phyloP scores from a whole-genome alignment of 2,888 invertebrate species.

The Lasioglossum marginatum region DNA sequence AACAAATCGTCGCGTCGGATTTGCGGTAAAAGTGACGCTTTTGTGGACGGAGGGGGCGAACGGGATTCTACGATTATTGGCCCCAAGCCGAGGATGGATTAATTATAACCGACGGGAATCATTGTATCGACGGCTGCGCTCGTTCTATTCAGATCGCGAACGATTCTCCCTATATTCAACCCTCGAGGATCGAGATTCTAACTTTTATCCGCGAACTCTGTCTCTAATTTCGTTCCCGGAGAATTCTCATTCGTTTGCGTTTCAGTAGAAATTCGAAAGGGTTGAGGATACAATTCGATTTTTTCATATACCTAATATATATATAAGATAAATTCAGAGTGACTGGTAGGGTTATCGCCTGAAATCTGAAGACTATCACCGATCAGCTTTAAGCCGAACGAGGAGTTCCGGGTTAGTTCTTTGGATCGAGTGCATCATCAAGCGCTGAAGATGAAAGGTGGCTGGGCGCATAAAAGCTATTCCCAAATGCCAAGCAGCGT shows the following conservation, averaged over 20 bases:
- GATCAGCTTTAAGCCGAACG: constrained; percentile 29
- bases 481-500: constrained; percentile 79
- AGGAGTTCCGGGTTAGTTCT: constrained; percentile 54
- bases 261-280: not conserved
- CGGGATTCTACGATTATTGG: not conserved
- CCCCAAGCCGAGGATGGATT: not conserved
- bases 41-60: constrained; percentile 32
- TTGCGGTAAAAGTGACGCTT: constrained; percentile 39
- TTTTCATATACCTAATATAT: too few relatives aligned
- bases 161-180: not conserved
- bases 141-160: not conserved
- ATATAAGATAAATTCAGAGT: not conserved
- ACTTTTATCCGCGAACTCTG: not conserved
- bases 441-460: constrained; percentile 80
- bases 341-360: not conserved
- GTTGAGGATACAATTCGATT: too few relatives aligned
- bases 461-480: constrained; percentile 80
- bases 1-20: constrained; percentile 67
- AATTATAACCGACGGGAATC: constrained; percentile 1
- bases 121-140: not conserved
- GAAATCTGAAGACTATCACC: constrained; percentile 4
- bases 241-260: not conserved
- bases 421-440: constrained; percentile 78
- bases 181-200: not conserved
- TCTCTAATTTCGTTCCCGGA: not conserved